Evolutionary conservation across 2,888 invertebrate species (phyloP).

Genomic region (Nowickia ferox): DNA sequence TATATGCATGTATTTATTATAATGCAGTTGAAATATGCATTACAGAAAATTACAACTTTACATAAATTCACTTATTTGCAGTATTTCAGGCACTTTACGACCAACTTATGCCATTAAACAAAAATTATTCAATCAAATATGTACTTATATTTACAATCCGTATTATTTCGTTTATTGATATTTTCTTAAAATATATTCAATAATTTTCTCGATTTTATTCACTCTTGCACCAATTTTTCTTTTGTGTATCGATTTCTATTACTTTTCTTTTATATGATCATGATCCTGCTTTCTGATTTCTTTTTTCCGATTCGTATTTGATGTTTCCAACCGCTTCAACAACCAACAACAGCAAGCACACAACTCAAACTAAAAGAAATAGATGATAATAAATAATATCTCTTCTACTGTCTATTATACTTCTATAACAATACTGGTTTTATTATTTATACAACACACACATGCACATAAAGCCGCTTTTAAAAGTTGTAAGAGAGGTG

Average conservation of each 20-base stretch:
- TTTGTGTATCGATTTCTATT: constrained; percentile 30
- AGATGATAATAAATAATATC: constrained; percentile 44
- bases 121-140: neutral
- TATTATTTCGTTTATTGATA: neutral
- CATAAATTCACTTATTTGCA: constrained; percentile 32
- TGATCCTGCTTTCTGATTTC: constrained; percentile 37
- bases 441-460: no score
- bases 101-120: neutral
- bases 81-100: constrained; percentile 20
- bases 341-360: constrained; percentile 64
- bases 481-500: neutral
- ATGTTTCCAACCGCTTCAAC: constrained; percentile 11
- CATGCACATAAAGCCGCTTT: neutral
- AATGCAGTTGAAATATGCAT: constrained; percentile 45
- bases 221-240: constrained; percentile 53
- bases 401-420: constrained; percentile 39
- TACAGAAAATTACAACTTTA: constrained; percentile 69
- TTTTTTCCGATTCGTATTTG: neutral
- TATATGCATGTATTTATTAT: constrained; percentile 30
- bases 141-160: neutral
- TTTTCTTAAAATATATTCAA: constrained; percentile 20
- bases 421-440: constrained; percentile 32
- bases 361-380: constrained; percentile 62
- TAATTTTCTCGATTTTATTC: constrained; percentile 8
- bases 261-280: constrained; percentile 48